Conservation (phyloP, 2,888 invertebrate genomes). For the Dioctria linearis region DNA sequence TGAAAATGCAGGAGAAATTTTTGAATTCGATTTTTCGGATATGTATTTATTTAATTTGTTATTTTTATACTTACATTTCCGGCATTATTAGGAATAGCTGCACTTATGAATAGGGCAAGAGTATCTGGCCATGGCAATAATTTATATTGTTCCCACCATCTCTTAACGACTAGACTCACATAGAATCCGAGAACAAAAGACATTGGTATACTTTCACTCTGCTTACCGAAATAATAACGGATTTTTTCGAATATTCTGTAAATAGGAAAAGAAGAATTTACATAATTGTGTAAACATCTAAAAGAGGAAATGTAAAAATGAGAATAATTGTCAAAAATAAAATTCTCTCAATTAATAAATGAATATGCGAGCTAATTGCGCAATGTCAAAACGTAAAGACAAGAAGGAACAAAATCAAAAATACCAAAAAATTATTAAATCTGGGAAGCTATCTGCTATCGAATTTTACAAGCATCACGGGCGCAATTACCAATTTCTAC, state of each 20-base stretch:
- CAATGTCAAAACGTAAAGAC: neutral
- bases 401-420: too few species aligned
- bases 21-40: neutral
- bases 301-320: neutral
- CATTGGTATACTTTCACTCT: constrained; percentile 93
- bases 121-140: constrained; percentile 95
- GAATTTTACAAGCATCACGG: too few species aligned
- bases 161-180: constrained; percentile 90
- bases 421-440: too few species aligned
- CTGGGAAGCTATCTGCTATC: too few species aligned
- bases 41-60: neutral
- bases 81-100: constrained; percentile 92
- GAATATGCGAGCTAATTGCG: neutral
- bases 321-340: neutral
- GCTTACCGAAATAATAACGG: constrained; percentile 87
- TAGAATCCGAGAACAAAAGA: constrained; percentile 97
- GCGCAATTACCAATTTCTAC: too few species aligned
- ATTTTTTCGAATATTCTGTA: constrained; percentile 91
- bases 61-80: constrained; percentile 63
- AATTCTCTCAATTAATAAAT: too few species aligned
- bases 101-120: constrained; percentile 90
- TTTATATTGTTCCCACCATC: constrained; percentile 97
- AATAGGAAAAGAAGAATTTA: constrained; percentile 59
- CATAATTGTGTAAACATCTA: neutral
- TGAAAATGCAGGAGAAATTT: constrained; percentile 70